Evolutionary conservation across 2,888 invertebrate species (phyloP), one percentile per base, ranked within the genome.

Genomic region (Myathropa florea): DNA sequence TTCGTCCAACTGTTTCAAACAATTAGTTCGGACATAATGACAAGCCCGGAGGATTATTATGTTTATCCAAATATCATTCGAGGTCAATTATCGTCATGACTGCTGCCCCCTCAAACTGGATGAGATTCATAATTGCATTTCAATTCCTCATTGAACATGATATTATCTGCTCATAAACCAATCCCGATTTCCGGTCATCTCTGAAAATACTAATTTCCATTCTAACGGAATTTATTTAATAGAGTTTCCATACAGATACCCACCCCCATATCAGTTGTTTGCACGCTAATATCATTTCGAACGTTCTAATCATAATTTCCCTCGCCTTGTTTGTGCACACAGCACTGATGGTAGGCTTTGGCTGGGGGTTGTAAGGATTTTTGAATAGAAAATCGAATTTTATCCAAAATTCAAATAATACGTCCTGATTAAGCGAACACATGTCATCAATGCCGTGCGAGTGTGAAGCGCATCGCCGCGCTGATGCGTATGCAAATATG

Each of bases 371-470:
- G 23, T 64, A 46, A 24, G 39, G 9, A 10, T 63, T 60, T 80
- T 73, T 73, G 57, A 64, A 81, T 75, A 68, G 10, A 68, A 59
- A 81, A 81, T 81, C 75, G 68, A 81, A 81, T 81, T 81, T 70
- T 68, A 70, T 70, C 24, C 68, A 57, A 81, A 81, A 81, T 75
- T 81, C 68, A 75, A 81, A 81, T 75, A 75, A 64, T 81, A 26
- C 68, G 18, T 30, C 63, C 39, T 70, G 63, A 75, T 81, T 68
- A 75, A 75, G 68, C 63, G 23, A 46, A 46, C 30, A 39, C 68
- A 59, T 75, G 81, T 70, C 81, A 81, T 33, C 55, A 26, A 33
- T 10, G 33, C 53, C 9, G 6, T 6, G 9, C 23, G 33, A 63
- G 4, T 18, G 55, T 23, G 53, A 30, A 21, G 30, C 33, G 23